Conservation (phyloP, 2,113 vertebrate species). For the Scomber japonicus region DNA sequence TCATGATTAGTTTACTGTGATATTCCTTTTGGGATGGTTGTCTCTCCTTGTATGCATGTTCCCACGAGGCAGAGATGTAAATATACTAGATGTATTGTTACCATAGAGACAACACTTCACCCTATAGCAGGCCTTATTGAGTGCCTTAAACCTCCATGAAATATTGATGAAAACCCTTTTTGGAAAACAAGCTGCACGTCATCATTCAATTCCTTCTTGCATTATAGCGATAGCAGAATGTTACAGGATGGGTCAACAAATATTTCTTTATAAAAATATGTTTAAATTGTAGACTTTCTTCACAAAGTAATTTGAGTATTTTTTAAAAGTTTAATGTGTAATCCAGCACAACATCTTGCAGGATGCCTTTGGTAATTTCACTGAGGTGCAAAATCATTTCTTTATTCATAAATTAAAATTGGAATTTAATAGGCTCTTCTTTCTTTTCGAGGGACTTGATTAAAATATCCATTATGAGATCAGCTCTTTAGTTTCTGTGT, state of each 20-base stretch:
- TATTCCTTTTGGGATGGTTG: conserved; percentile 70
- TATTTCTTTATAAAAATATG: background rate
- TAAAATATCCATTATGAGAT: conserved; percentile 87
- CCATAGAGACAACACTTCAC: conserved; percentile 77
- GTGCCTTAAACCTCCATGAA: conserved; percentile 62
- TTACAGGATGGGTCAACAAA: conserved; percentile 17
- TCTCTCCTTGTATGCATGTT: conserved; percentile 57
- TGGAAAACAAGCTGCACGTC: background rate
- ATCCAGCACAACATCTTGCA: conserved; percentile 71
- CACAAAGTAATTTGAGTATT: conserved; percentile 55
- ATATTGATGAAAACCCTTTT: conserved; percentile 65
- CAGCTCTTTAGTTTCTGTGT: conserved; percentile 84
- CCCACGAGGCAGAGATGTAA: conserved; percentile 81
- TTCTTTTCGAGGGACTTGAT: conserved; percentile 83
- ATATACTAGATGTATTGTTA: conserved; percentile 78
- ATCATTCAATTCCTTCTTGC: conserved; percentile 12
- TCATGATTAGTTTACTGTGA: conserved; percentile 73
- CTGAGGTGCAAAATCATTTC: conserved; percentile 72
- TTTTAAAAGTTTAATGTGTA: conserved; percentile 57
- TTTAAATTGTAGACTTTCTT: conserved; percentile 11
- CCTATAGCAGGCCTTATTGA: conserved; percentile 63
- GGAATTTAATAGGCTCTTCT: conserved; percentile 82
- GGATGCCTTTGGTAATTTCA: conserved; percentile 73
- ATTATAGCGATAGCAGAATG: background rate
- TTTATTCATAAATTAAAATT: conserved; percentile 84